These are phyloP conservation scores for Steromphala cineraria DNA, from an alignment of 2,888 invertebrate genomes.

Conservation along the genomic window DNA sequence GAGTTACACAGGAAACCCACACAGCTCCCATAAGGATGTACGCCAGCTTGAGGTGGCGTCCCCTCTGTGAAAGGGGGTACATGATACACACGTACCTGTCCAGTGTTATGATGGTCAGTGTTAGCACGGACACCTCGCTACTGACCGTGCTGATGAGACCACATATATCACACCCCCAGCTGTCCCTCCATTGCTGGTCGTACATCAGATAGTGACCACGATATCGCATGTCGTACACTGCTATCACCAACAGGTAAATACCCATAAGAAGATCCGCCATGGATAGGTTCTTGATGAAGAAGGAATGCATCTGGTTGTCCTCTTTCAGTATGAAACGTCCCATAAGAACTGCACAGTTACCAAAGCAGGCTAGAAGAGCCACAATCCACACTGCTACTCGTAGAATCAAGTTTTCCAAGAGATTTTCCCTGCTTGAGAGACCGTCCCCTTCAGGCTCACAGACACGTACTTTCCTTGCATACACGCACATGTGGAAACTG, in stretches of 20 bases:
- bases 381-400: constrained; percentile 80
- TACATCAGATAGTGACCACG: constrained; percentile 79
- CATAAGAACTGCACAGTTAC: constrained; percentile 78
- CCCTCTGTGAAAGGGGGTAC: constrained; percentile 45
- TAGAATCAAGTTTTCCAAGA: constrained; percentile 47
- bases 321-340: constrained; percentile 77
- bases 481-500: constrained; percentile 47
- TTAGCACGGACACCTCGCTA: constrained; percentile 51
- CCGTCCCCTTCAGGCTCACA: constrained; percentile 51
- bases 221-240: constrained; percentile 78
- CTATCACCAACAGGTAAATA: constrained; percentile 80
- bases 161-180: constrained; percentile 78
- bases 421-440: constrained; percentile 49
- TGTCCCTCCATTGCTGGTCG: constrained; percentile 80
- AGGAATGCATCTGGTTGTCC: constrained; percentile 67
- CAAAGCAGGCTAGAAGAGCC: constrained; percentile 79
- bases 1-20: constrained; percentile 40
- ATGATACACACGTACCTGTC: constrained; percentile 52
- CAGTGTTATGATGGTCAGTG: constrained; percentile 45
- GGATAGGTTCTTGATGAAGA: constrained; percentile 81
- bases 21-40: constrained; percentile 39
- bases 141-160: constrained; percentile 76
- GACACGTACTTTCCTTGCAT: constrained; percentile 34
- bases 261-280: constrained; percentile 82
- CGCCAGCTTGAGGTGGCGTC: constrained; percentile 40